Evolutionary conservation across 92 coral and sea anemone species (phyloP).

Genomic region (Zoanthus sociatus): DNA sequence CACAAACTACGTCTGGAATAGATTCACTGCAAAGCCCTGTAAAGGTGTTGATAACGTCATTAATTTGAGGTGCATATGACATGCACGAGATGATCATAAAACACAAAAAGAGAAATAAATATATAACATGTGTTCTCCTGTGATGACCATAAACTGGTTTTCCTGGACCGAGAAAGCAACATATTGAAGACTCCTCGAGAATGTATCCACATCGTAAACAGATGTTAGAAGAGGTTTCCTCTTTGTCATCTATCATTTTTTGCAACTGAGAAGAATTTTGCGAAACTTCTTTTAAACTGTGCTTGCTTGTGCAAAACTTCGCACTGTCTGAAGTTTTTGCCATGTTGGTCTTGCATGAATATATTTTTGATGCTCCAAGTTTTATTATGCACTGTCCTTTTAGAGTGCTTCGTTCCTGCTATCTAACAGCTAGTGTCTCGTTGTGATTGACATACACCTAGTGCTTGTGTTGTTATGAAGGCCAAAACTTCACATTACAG

Average conservation of each 20-base stretch:
- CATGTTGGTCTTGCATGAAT: not conserved
- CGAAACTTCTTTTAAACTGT: not conserved
- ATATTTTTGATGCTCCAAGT: not conserved
- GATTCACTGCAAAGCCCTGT: slow-evolving; percentile 24
- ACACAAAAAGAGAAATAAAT: slow-evolving; percentile 54
- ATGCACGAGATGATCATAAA: slow-evolving; percentile 19
- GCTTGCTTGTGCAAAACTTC: not conserved
- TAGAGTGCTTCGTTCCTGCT: not conserved
- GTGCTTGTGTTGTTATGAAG: too few species aligned
- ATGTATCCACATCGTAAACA: slow-evolving; percentile 24
- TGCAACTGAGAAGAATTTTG: not conserved
- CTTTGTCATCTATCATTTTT: not conserved
- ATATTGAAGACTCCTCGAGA: slow-evolving; percentile 43
- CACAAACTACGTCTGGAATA: not conserved
- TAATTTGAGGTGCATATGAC: slow-evolving; percentile 19
- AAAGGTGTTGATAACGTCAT: not conserved
- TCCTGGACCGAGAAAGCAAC: slow-evolving; percentile 68
- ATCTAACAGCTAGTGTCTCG: not conserved
- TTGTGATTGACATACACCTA: too few species aligned
- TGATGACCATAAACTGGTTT: slow-evolving; percentile 50
- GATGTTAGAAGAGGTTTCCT: not conserved
- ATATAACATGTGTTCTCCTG: slow-evolving; percentile 60
- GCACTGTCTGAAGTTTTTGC: slow-evolving; percentile 5
- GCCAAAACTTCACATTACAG: too few species aligned
- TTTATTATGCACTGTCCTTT: too few species aligned